Percentiles rank a stretch among this genome's conserved stretches.
Evolutionary conservation across 64 coral and sea anemone species (phyloP).

Genomic region (Montipora sp.): DNA sequence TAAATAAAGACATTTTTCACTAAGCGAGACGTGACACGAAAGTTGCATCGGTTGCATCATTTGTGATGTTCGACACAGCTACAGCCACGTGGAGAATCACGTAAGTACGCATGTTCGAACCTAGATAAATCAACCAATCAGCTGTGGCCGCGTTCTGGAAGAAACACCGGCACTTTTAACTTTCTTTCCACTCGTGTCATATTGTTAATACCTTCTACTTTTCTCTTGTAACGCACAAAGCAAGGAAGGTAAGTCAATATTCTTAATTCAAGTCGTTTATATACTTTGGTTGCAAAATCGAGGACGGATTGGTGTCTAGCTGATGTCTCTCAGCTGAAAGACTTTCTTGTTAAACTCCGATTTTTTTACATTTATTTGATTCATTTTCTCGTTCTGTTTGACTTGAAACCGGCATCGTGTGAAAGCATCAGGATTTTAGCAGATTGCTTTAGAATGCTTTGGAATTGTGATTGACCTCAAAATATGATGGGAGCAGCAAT

Average conservation of each 20-base stretch:
- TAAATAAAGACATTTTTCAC: neutral
- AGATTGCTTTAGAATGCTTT: neutral
- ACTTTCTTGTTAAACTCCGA: neutral
- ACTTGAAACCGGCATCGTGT: neutral
- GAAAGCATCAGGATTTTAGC: neutral
- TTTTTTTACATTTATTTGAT: neutral
- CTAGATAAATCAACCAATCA: slow-evolving; percentile 90
- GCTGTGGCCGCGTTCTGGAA: slow-evolving; percentile 92
- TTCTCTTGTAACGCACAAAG: neutral
- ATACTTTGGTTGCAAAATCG: neutral
- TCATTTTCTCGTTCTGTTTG: neutral
- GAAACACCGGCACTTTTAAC: slow-evolving; percentile 84
- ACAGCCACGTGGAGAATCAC: slow-evolving; percentile 64
- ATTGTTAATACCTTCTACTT: neutral
- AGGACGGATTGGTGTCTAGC: neutral
- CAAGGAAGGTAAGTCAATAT: slow-evolving; percentile 1
- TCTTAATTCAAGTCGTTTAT: neutral
- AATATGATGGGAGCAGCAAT: neutral
- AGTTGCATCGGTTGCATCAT: slow-evolving; percentile 8
- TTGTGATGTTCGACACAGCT: slow-evolving; percentile 52
- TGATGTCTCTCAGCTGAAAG: neutral
- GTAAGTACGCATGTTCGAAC: slow-evolving; percentile 56
- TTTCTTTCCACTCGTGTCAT: slow-evolving; percentile 13
- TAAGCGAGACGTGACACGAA: neutral
- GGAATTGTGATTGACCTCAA: neutral